Base-by-base conservation (phyloP, 2,888 invertebrate genomes). In the Trimorus sp. region DNA sequence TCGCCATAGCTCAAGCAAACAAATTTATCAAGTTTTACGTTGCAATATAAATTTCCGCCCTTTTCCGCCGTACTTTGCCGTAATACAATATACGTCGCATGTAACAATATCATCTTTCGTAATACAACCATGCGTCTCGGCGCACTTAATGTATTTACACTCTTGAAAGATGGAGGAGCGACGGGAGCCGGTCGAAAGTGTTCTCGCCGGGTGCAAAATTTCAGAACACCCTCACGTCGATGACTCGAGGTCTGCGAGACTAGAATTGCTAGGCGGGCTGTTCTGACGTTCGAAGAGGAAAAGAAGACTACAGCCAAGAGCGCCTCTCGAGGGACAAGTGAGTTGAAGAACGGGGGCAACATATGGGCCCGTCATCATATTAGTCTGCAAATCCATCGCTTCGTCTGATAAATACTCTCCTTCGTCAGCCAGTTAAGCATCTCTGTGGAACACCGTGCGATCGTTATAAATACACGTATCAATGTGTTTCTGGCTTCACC, bases 101-200 rank as follows among this genome's bases (percentile, higher is more conserved):
- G 76, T 77, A 81, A 81, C 77, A 81, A 81, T 81, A 81, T 81
- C 76, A 78, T 79, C 82, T 79, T 76, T 70, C 70, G 60, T 79
- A 78, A 74, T 69, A 70, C 78, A 71, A 62, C 81, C 71, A 73
- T 68, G 76, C 81, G 71, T 73, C 81, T 75, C 74, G 60, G 75
- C 54, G 40, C 77, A 77, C 81, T 81, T 81, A 81, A 81, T 81
- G 81, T 81, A 81, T 81, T 81, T 81, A 81, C 81, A 81, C 76
- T 81, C 77, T 81, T 59, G 76, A 81, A 81, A 81, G 70, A 81
- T 77, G 81, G 68, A 76, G 81, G 63, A 81, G 81, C 73, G 66
- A 77, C 81, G 73, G 76, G 68, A 76, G 76, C 73, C 71, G 76
- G 68, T 76, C 63, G 73, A 73, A 73, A 81, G 81, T 81, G 76